phyloP scores from a whole-genome alignment of 1,140 invertebrate species.

The Caenorhabditis inopinata region DNA sequence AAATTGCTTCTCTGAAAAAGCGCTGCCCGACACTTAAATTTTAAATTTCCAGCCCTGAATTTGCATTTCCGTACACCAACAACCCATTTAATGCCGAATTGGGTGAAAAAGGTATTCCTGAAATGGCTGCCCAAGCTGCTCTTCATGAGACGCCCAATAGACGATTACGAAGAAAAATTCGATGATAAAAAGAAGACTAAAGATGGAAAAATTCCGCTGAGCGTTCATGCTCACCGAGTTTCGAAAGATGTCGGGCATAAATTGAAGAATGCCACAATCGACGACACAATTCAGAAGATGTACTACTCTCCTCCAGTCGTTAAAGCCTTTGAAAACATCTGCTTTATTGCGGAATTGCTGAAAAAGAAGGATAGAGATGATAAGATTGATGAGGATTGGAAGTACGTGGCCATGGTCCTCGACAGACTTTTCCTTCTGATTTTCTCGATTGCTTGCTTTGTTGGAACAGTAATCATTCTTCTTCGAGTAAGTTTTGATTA shows the following conservation, averaged over 20 bases:
- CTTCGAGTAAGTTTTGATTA: constrained; percentile 69
- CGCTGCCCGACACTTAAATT: too few species aligned
- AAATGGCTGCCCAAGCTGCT: constrained; percentile 78
- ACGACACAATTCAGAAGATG: constrained; percentile 57
- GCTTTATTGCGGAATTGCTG: constrained; percentile 64
- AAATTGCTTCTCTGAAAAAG: too few species aligned
- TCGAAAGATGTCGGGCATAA: constrained; percentile 49
- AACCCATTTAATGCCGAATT: constrained; percentile 88
- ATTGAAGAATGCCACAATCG: constrained; percentile 46
- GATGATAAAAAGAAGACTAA: constrained; percentile 29
- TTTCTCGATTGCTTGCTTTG: constrained; percentile 84
- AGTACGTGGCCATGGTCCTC: constrained; percentile 98
- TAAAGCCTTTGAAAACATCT: constrained; percentile 65
- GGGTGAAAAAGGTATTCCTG: constrained; percentile 85
- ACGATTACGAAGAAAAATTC: constrained; percentile 50
- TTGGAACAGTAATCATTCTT: constrained; percentile 75
- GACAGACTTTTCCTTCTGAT: constrained; percentile 96
- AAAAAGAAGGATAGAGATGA: constrained; percentile 66
- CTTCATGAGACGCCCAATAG: constrained; percentile 67
- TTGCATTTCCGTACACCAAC: constrained; percentile 93
- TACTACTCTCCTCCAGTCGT: constrained; percentile 65
- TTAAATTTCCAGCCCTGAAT: constrained; percentile 82
- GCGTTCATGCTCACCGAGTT: constrained; percentile 58
- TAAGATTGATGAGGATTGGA: constrained; percentile 79
- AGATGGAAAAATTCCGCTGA: constrained; percentile 54